These are phyloP conservation scores for Coregonus ussuriensis DNA, from an alignment of 2,797 vertebrate species.

Conservation along the genomic window DNA sequence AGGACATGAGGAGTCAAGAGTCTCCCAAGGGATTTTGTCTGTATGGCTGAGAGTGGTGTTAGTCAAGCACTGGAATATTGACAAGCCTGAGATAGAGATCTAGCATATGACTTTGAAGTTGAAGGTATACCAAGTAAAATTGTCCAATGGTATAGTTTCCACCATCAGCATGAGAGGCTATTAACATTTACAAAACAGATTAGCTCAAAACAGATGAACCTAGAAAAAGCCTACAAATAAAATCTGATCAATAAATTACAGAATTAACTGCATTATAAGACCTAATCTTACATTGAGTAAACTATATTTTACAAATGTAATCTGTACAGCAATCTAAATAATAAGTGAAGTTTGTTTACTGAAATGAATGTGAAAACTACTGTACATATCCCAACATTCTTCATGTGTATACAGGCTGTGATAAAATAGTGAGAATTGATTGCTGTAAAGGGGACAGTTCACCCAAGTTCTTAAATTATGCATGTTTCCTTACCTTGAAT, in stretches of 20 bases:
- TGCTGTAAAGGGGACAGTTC: not conserved
- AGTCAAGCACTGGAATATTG: slow-evolving; percentile 15
- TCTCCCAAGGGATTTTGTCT: not conserved
- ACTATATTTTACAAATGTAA: not conserved
- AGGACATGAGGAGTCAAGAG: not conserved
- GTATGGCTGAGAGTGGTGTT: slow-evolving; percentile 1
- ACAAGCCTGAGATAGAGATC: slow-evolving; percentile 51
- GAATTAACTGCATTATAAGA: not conserved
- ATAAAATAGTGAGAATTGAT: not conserved
- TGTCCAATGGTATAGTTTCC: not conserved
- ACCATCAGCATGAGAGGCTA: not conserved
- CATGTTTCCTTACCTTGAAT: no score
- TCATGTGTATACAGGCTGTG: not conserved
- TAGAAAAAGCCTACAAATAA: not conserved
- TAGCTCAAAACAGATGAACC: not conserved
- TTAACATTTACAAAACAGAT: not conserved
- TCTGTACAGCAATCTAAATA: slow-evolving; percentile 6
- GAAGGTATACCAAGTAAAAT: not conserved
- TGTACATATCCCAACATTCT: not conserved
- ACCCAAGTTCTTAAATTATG: no score
- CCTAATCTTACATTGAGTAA: not conserved
- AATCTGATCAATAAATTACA: not conserved
- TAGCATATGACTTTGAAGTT: slow-evolving; percentile 4
- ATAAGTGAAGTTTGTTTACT: not conserved
- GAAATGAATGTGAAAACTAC: not conserved